Percentiles rank a stretch among this genome's conserved stretches.
phyloP scores from a whole-genome alignment of 2,888 invertebrate species.

The Cheilosia variabilis region DNA sequence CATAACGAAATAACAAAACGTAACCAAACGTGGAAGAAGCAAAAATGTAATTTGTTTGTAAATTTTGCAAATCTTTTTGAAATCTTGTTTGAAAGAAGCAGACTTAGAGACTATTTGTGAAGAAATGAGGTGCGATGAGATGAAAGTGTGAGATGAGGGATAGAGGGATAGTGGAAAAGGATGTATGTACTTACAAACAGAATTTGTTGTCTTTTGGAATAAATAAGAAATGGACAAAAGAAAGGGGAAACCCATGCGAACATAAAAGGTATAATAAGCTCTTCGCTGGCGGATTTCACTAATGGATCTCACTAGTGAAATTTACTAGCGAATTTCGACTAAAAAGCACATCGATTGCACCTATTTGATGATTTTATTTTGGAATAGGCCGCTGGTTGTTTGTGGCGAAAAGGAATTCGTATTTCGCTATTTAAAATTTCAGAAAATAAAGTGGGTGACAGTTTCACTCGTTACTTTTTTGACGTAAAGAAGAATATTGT shows the following conservation, averaged over 20 bases:
- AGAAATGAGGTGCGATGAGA: slow-evolving; percentile 63
- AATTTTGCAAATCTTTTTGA: slow-evolving; percentile 6
- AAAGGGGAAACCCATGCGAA: slow-evolving; percentile 44
- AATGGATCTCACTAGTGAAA: neutral
- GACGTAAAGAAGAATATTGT: no score
- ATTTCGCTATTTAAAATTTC: no score
- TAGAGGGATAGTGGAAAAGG: slow-evolving; percentile 31
- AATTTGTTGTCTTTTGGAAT: neutral
- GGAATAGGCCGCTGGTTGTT: neutral
- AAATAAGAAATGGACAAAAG: slow-evolving; percentile 5
- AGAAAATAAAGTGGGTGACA: no score
- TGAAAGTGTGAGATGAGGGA: slow-evolving; percentile 56
- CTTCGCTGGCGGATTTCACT: neutral
- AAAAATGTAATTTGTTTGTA: slow-evolving; percentile 18
- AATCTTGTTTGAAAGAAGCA: slow-evolving; percentile 50
- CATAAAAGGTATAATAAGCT: slow-evolving; percentile 18
- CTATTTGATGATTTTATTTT: neutral
- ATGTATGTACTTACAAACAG: slow-evolving; percentile 9
- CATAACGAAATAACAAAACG: slow-evolving; percentile 62
- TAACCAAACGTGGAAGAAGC: slow-evolving; percentile 67
- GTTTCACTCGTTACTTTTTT: no score
- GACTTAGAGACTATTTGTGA: slow-evolving; percentile 29
- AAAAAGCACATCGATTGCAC: slow-evolving; percentile 24
- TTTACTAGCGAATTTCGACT: neutral
- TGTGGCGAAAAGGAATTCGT: neutral